A percentile compares a stretch with the other conserved stretches of the same genome.
Conservation (phyloP, 2,797 vertebrate genomes). For the Danionella dracula region DNA sequence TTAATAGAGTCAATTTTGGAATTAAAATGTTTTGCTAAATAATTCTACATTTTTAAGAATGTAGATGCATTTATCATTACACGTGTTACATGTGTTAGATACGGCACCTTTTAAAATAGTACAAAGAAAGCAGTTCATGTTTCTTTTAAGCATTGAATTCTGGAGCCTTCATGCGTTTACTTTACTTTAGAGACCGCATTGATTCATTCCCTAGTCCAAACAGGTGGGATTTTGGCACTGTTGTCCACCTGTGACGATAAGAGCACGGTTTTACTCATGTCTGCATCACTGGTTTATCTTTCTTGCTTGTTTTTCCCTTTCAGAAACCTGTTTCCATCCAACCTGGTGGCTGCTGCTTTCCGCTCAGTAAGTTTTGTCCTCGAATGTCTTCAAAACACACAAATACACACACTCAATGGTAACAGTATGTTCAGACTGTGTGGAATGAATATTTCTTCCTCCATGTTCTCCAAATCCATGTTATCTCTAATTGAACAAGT, state of each 20-base stretch:
- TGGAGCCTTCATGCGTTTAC: no score
- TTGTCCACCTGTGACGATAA: slow-evolving; percentile 17
- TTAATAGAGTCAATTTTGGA: no score
- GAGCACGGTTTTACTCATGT: background rate
- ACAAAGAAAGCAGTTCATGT: no score
- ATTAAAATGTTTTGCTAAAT: no score
- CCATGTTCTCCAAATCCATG: slow-evolving; percentile 8
- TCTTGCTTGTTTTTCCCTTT: slow-evolving; percentile 28
- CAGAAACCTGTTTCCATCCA: slow-evolving; percentile 95
- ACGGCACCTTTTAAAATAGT: no score
- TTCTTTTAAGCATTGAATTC: no score
- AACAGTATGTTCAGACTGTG: background rate
- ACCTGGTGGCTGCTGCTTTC: slow-evolving; percentile 90
- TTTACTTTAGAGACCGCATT: no score
- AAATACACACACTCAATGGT: background rate
- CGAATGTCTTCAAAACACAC: background rate
- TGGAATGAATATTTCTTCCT: slow-evolving; percentile 5
- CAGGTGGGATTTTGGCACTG: slow-evolving; percentile 5
- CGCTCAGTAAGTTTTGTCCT: slow-evolving; percentile 76
- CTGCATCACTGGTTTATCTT: slow-evolving; percentile 35
- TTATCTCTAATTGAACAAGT: slow-evolving; percentile 29
- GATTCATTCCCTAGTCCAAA: background rate
- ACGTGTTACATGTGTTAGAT: no score
- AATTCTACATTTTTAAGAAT: no score
- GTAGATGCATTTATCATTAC: no score